Evolutionary conservation across 1,140 invertebrate species (phyloP).

Genomic region (Paracyclopina nana): DNA sequence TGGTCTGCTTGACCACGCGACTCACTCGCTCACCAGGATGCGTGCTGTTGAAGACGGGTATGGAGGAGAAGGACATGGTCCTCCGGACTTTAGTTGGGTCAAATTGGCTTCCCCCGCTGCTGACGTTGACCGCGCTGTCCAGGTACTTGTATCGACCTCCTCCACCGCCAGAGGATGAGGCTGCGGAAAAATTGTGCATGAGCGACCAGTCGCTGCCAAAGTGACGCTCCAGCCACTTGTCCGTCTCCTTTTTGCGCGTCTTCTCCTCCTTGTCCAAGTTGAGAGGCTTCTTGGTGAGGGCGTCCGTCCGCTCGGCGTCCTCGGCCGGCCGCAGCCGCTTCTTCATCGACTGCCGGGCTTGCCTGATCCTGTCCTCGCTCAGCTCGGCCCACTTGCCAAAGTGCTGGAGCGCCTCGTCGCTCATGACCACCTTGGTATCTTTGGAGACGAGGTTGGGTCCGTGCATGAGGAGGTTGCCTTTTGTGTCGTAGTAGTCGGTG

Average conservation of each 20-base stretch:
- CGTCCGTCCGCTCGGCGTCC: constrained; percentile 47
- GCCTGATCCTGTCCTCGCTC: constrained; percentile 44
- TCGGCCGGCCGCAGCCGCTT: constrained; percentile 21
- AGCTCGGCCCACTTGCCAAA: constrained; percentile 39
- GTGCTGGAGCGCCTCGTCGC: no score
- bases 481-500: constrained; percentile 25
- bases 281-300: constrained; percentile 48
- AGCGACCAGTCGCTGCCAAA: constrained; percentile 45
- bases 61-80: constrained; percentile 12
- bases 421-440: no score
- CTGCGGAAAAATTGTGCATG: no score
- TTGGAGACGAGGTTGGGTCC: no score
- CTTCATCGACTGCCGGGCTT: constrained; percentile 29
- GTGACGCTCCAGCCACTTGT: constrained; percentile 68
- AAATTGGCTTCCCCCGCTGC: background rate
- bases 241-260: constrained; percentile 64
- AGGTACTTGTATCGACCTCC: background rate
- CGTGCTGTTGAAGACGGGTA: background rate
- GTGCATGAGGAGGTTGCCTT: constrained; percentile 22
- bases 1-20: background rate
- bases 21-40: background rate
- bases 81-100: background rate
- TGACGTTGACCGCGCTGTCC: background rate
- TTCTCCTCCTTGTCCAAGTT: constrained; percentile 70
- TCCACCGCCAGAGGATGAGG: background rate